Evolutionary conservation across 2,797 vertebrate species (phyloP).

Genomic region (Phataginus tricuspis): DNA sequence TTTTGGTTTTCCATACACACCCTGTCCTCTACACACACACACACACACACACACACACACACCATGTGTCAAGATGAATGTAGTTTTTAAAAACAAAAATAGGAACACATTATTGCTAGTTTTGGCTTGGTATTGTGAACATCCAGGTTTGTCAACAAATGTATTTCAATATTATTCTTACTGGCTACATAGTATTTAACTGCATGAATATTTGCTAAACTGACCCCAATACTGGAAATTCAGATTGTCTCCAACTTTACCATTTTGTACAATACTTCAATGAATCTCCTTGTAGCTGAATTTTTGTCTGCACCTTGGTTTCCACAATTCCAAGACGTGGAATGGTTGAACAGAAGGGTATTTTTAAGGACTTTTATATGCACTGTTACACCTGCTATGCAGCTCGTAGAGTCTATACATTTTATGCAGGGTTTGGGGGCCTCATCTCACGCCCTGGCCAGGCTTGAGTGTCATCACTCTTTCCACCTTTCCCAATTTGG

Average conservation of each 20-base stretch:
- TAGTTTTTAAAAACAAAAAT: neutral
- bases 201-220: neutral
- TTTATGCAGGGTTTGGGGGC: accelerated
- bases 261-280: neutral
- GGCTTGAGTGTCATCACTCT: neutral
- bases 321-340: neutral
- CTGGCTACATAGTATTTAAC: neutral
- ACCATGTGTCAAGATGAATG: accelerated
- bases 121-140: neutral
- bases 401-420: neutral
- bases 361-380: neutral
- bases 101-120: neutral
- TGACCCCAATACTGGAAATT: neutral
- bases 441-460: neutral
- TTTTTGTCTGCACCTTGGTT: neutral
- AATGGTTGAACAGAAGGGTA: neutral
- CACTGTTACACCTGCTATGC: too few species aligned
- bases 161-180: neutral
- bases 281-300: neutral
- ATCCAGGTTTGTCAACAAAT: neutral
- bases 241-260: neutral
- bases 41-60: neutral
- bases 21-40: neutral
- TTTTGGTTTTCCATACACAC: neutral
- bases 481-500: neutral